These are phyloP conservation scores for Alouatta palliata DNA, from an alignment of 2,113 vertebrate genomes.

Conservation along the genomic window DNA sequence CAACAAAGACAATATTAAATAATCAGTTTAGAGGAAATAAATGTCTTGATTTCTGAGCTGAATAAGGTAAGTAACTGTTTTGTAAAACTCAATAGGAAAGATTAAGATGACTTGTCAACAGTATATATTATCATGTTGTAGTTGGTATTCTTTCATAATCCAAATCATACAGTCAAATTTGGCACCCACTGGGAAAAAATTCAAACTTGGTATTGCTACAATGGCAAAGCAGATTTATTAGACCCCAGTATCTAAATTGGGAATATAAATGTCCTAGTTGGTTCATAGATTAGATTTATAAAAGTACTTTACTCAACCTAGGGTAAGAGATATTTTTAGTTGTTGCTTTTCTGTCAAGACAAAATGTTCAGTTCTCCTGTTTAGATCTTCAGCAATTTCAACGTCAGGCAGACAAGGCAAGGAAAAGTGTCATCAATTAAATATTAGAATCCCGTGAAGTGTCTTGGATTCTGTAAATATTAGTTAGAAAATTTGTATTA, in stretches of 20 bases:
- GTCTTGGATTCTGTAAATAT: slow-evolving; percentile 61
- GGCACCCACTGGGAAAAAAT: slow-evolving; percentile 48
- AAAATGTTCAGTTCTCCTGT: slow-evolving; percentile 24
- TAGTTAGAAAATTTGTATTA: slow-evolving; percentile 43
- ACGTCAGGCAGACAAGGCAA: slow-evolving; percentile 35
- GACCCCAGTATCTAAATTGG: slow-evolving; percentile 48
- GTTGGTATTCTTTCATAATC: slow-evolving; percentile 63
- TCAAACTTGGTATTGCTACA: slow-evolving; percentile 50
- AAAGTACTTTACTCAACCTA: slow-evolving; percentile 14
- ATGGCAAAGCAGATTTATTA: slow-evolving; percentile 67
- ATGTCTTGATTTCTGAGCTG: background rate
- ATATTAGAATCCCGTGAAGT: slow-evolving; percentile 40
- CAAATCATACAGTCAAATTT: slow-evolving; percentile 59
- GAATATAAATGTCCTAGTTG: slow-evolving; percentile 45
- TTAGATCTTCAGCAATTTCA: slow-evolving; percentile 21
- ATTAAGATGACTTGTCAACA: slow-evolving; percentile 59
- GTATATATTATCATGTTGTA: slow-evolving; percentile 45
- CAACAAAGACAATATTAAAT: background rate
- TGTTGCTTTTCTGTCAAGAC: slow-evolving; percentile 15
- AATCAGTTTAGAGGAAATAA: slow-evolving; percentile 35
- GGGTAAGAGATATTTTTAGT: slow-evolving; percentile 50
- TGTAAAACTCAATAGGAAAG: slow-evolving; percentile 59
- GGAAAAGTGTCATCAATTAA: slow-evolving; percentile 59
- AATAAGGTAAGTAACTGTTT: slow-evolving; percentile 13
- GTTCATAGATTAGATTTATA: slow-evolving; percentile 52